A percentile compares a stretch with the other conserved stretches of the same genome.
Evolutionary conservation across 2,888 invertebrate species (phyloP).

Genomic region (Dorcus parallelipipedus): DNA sequence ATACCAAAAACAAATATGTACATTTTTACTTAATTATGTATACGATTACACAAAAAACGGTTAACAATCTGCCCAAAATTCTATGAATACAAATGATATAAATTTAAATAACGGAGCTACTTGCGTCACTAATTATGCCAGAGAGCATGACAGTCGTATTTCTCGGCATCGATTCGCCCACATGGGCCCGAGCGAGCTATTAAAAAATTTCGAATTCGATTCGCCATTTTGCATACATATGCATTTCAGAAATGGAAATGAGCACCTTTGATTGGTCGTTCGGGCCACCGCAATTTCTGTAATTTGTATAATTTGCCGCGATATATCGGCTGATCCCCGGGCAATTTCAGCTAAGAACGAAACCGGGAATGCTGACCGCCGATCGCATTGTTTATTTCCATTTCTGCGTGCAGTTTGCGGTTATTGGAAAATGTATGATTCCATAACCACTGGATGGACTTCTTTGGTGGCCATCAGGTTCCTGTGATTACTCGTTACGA

Average conservation of each 20-base stretch:
- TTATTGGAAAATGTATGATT: slow-evolving; percentile 1
- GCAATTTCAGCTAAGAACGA: not conserved
- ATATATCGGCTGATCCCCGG: not conserved
- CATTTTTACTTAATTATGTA: too few relatives aligned
- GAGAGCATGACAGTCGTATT: too few relatives aligned
- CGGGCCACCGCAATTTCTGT: slow-evolving; percentile 16
- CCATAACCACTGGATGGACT: not conserved
- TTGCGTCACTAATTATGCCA: too few relatives aligned
- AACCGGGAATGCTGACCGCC: not conserved
- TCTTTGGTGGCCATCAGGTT: not conserved
- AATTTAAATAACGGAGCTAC: too few relatives aligned
- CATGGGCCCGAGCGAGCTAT: slow-evolving; percentile 4
- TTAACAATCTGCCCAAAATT: too few relatives aligned
- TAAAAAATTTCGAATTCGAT: slow-evolving; percentile 19
- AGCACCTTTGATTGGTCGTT: slow-evolving; percentile 14
- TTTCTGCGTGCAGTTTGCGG: not conserved
- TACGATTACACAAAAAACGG: too few relatives aligned
- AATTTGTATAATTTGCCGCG: slow-evolving; percentile 17
- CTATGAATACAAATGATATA: too few relatives aligned
- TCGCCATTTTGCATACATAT: slow-evolving; percentile 17
- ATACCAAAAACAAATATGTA: too few relatives aligned
- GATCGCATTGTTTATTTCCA: not conserved
- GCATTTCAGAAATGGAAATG: slow-evolving; percentile 13
- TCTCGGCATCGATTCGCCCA: not conserved
- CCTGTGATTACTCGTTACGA: too few relatives aligned